Evolutionary conservation across 2,888 invertebrate genomes (phyloP).

Genomic region (Tribolium freemani): DNA sequence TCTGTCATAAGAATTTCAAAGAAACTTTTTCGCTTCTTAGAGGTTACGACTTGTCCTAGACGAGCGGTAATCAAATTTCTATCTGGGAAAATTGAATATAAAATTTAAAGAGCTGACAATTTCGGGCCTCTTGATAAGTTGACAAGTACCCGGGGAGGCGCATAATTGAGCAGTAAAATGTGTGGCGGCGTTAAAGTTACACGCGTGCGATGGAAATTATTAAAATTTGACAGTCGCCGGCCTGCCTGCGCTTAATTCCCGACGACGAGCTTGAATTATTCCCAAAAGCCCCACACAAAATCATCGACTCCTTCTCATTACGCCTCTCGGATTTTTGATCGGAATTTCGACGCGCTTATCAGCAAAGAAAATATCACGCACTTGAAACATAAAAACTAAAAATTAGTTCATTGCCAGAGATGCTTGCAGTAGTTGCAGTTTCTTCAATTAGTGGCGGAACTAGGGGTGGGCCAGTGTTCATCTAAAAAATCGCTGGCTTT

Average conservation of each 20-base stretch:
- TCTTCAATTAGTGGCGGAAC: too few species aligned
- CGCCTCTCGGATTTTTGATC: neutral
- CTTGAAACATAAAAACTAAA: too few species aligned
- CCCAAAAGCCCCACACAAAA: neutral
- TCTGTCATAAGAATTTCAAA: slow-evolving; percentile 55
- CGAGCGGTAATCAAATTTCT: slow-evolving; percentile 64
- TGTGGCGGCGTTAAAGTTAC: slow-evolving; percentile 59
- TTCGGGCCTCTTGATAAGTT: slow-evolving; percentile 63
- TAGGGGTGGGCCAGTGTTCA: too few species aligned
- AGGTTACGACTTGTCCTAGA: slow-evolving; percentile 60
- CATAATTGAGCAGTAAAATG: slow-evolving; percentile 66
- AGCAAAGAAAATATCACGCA: too few species aligned
- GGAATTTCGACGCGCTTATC: too few species aligned
- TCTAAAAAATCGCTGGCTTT: too few species aligned
- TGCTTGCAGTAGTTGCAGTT: too few species aligned
- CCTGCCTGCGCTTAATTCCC: slow-evolving; percentile 45
- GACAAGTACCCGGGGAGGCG: slow-evolving; percentile 65
- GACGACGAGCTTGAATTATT: neutral
- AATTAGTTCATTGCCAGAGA: too few species aligned
- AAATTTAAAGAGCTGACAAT: slow-evolving; percentile 67
- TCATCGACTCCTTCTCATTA: neutral
- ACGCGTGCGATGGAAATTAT: slow-evolving; percentile 62
- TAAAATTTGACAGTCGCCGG: slow-evolving; percentile 63
- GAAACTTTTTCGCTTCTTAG: slow-evolving; percentile 52
- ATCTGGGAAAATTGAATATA: slow-evolving; percentile 67